Evolutionary conservation across 2,888 invertebrate species (phyloP).

Genomic region (Eupithecia vulgata): DNA sequence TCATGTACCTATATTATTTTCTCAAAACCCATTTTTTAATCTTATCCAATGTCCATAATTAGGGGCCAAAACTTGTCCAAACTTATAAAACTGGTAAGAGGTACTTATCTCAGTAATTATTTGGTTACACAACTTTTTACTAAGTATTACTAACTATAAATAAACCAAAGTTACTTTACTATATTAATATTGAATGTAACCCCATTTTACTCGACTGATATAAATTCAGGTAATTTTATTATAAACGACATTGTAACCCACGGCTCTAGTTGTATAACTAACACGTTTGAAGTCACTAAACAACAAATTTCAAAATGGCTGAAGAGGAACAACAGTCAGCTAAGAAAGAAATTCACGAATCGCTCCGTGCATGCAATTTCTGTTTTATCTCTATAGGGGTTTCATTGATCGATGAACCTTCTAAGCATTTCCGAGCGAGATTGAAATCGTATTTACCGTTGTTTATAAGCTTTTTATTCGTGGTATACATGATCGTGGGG

Average conservation of each 20-base stretch:
- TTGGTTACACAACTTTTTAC: not conserved
- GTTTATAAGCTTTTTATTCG: constrained; percentile 50
- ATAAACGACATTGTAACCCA: not conserved
- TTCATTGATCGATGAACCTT: constrained; percentile 58
- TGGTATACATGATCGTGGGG: constrained; percentile 55
- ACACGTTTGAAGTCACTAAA: not conserved
- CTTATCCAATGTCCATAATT: constrained; percentile 8
- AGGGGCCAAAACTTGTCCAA: constrained; percentile 5
- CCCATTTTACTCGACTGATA: constrained; percentile 7
- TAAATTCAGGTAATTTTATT: constrained; percentile 7
- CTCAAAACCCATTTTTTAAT: constrained; percentile 2
- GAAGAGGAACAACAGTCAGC: constrained; percentile 39
- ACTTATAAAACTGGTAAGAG: not conserved
- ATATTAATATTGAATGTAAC: constrained; percentile 6
- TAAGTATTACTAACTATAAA: constrained; percentile 3
- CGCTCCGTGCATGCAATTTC: constrained; percentile 60
- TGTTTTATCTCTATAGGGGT: constrained; percentile 61
- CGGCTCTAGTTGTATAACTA: not conserved
- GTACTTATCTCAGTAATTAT: constrained; percentile 11
- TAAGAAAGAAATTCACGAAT: constrained; percentile 58
- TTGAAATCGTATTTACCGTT: constrained; percentile 48
- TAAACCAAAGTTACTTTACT: not conserved
- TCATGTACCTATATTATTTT: not conserved
- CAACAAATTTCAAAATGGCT: constrained; percentile 26
- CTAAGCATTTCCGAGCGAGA: constrained; percentile 45